Base-by-base conservation (phyloP, 2,797 vertebrate species). In the Sebastes taczanowskii region DNA sequence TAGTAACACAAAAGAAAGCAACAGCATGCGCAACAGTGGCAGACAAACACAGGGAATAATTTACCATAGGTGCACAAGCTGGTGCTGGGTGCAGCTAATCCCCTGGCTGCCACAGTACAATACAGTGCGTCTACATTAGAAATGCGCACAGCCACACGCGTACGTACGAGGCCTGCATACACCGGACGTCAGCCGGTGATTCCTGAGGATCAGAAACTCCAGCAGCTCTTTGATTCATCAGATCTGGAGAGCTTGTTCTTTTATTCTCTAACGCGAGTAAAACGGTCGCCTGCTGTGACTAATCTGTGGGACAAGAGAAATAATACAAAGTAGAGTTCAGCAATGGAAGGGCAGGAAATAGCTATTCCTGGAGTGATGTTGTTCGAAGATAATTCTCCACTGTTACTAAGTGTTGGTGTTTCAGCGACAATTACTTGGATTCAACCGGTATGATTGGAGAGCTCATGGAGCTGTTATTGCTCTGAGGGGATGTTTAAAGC, bases 281-380 rank as follows among this genome's bases (percentile, higher is more conserved):
- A 87, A 83, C 49, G 29, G 42, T 22, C 74, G 30, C 86, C 88
- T 34, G 84, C 87, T 92, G 87, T 82, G 87, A 82, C 78, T 89
- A 82, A 90, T 86, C 83, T 85, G 65, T 7, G 5, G 78, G 71
- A 80, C 22, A 38, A 83, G 38, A 62, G 11, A 62, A 81, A 62
- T 64, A 67, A 87, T 66, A 76, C 65, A 3, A 59, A 73, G 67
- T 4, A 30, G 71, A 82, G 71, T 84, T 79, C 23, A 23, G 35
- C 3, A 80, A 76, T 11, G 35, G 27, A 60, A 74, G n/a, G 55
- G 67, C 74, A 63, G 76, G 65, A 78, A 81, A 81, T 34, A n/a
- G 49, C 42, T 64, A 29, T 79, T 80, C 58, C 74, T 38, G 27
- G 64, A 81, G 71, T 10, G 59, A 62, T 46, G 52, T 8, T 29